Conservation (phyloP, 2,888 invertebrate species). For the Strigamia maritima region DNA sequence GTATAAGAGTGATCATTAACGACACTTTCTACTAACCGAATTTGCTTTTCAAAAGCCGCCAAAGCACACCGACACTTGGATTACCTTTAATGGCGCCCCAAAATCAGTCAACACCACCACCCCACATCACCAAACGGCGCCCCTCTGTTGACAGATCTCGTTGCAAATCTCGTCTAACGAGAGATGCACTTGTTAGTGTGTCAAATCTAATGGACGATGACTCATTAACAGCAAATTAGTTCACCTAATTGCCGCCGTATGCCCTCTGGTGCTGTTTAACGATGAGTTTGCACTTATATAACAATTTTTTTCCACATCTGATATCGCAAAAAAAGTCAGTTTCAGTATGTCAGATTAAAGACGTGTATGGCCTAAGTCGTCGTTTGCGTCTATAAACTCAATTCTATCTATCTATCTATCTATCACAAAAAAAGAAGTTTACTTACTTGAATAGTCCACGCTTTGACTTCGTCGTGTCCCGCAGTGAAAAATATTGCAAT, state of each 20-base stretch:
- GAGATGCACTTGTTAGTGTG: slow-evolving; percentile 23
- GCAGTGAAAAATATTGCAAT: slow-evolving; percentile 95
- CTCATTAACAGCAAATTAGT: slow-evolving; percentile 21
- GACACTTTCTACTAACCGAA: not conserved
- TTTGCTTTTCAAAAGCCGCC: not conserved
- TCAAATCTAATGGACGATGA: slow-evolving; percentile 17
- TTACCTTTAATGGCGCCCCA: slow-evolving; percentile 17
- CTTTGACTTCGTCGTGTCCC: slow-evolving; percentile 97
- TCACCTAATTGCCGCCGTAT: not conserved
- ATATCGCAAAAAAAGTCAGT: no score
- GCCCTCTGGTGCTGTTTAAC: not conserved
- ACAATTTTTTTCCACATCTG: no score
- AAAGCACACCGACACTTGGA: slow-evolving; percentile 21
- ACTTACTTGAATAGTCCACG: slow-evolving; percentile 95
- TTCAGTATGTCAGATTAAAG: no score
- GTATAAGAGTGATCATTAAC: not conserved
- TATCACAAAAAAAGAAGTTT: not conserved
- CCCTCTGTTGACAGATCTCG: slow-evolving; percentile 25
- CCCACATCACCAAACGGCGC: not conserved
- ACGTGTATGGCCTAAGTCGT: no score
- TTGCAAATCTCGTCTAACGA: slow-evolving; percentile 29
- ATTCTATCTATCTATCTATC: no score
- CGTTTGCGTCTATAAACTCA: no score
- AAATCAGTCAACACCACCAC: not conserved
- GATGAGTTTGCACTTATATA: slow-evolving; percentile 23